These are phyloP conservation scores for Enteromius thamalakanensis DNA, from an alignment of 2,797 vertebrate species.

Conservation along the genomic window DNA sequence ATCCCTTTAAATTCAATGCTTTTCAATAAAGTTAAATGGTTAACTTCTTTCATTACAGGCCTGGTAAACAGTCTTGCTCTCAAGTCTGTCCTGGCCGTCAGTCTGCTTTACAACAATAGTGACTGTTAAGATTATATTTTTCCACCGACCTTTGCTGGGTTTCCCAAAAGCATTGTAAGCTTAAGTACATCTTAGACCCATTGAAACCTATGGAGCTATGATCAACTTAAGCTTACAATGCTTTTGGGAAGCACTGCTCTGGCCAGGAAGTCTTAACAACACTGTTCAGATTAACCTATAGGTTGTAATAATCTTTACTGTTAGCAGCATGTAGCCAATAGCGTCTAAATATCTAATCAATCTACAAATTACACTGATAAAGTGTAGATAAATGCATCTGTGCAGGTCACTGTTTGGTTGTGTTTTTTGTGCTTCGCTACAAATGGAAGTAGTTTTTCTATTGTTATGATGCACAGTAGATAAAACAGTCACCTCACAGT, in stretches of 20 bases:
- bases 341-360: not conserved
- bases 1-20: not conserved
- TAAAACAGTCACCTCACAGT: not conserved
- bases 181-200: too few relatives aligned
- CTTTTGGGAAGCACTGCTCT: too few relatives aligned
- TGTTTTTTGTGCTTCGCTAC: not conserved
- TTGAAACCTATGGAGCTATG: too few relatives aligned
- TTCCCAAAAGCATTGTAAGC: too few relatives aligned
- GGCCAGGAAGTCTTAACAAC: not conserved
- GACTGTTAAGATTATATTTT: not conserved
- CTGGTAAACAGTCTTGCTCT: not conserved
- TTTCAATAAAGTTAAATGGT: not conserved
- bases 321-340: not conserved
- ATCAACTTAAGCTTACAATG: too few relatives aligned
- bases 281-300: not conserved
- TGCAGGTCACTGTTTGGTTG: not conserved
- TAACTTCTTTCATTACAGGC: not conserved
- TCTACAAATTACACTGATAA: not conserved
- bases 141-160: not conserved
- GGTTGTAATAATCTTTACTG: not conserved
- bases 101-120: not conserved
- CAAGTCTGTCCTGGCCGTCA: not conserved
- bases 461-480: not conserved
- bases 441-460: not conserved
- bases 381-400: not conserved